Evolutionary conservation across 1,140 invertebrate species (phyloP).

Genomic region (Conus betulinus): DNA sequence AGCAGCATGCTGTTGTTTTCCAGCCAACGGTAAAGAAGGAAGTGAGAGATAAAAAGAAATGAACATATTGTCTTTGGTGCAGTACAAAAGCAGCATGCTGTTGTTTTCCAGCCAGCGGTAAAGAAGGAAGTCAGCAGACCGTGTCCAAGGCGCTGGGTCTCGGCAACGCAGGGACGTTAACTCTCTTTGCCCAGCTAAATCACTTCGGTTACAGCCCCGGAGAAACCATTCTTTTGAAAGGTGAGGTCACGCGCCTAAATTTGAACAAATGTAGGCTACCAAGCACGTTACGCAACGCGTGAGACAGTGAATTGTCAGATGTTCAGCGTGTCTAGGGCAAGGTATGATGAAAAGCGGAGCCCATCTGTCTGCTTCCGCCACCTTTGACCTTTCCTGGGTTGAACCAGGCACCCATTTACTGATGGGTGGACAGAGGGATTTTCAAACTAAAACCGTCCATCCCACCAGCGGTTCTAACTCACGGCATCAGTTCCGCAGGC

Average conservation of each 20-base stretch:
- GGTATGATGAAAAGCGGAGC: not conserved
- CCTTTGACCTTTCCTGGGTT: not conserved
- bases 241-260: not conserved
- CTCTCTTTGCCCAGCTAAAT: slow-evolving; percentile 33
- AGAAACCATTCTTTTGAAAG: slow-evolving; percentile 23
- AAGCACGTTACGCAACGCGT: not conserved
- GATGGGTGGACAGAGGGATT: no score
- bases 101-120: no score
- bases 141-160: slow-evolving; percentile 46
- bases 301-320: not conserved
- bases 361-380: not conserved
- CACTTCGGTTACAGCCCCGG: slow-evolving; percentile 46
- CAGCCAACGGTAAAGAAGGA: no score
- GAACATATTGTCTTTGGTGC: no score
- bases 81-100: no score
- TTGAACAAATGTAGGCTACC: not conserved
- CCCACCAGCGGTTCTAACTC: no score
- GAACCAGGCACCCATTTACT: no score
- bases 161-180: slow-evolving; percentile 41
- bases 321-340: not conserved
- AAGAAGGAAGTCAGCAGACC: not conserved
- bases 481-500: no score
- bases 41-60: no score
- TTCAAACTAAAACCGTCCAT: no score
- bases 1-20: no score